Base-by-base conservation (phyloP, 1,140 invertebrate genomes). In the Apis mellifera region DNA sequence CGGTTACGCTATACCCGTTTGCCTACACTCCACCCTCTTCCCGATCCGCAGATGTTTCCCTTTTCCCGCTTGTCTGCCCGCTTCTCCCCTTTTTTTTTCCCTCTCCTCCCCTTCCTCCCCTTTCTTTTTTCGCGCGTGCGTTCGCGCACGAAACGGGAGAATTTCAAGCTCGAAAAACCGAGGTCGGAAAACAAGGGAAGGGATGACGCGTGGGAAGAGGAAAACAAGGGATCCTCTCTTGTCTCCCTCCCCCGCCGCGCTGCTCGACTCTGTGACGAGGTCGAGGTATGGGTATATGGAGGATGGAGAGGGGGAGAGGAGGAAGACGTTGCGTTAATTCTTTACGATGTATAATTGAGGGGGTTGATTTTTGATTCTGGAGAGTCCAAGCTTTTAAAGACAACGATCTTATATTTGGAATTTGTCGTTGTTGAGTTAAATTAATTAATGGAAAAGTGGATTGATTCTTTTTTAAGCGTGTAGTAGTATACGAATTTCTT, bases 1-100 rank as follows among this genome's bases (percentile, higher is more conserved):
- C 32, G 32, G 23, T 83, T 83, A 83, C 64, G 26, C 65, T 17
- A 17, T n/a, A 76, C 79, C 19, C 19, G 13, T 69, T 52, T 52
- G 72, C 32, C 5, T 42, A 42, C 62, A 19, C 32, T 82, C 32
- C 84, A 48, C 54, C 78, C 79, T 42, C 71, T 85, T 85, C 60
- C 32, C 65, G 84, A 85, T 82, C 77, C 69, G 54, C 83, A 82
- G 84, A 82, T 77, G 68, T 57, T 85, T 69, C 69, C 69, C 69
- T 15, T 48, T 54, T 42, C 54, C 19, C 21, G 21, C 23, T 32
- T 60, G 19, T 26, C 52, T 9, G 54, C 19, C 55, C 42, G 9
- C 48, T 32, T 66, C 21, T 21, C 19, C 19, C 32, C 68, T 68
- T 23, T 68, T 52, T n/a, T n/a, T n/a, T n/a, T n/a, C n/a, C n/a